Percentiles rank a stretch among this genome's conserved stretches.
Evolutionary conservation across 1,140 invertebrate genomes (phyloP).

Genomic region (Sminthurinus signatus): DNA sequence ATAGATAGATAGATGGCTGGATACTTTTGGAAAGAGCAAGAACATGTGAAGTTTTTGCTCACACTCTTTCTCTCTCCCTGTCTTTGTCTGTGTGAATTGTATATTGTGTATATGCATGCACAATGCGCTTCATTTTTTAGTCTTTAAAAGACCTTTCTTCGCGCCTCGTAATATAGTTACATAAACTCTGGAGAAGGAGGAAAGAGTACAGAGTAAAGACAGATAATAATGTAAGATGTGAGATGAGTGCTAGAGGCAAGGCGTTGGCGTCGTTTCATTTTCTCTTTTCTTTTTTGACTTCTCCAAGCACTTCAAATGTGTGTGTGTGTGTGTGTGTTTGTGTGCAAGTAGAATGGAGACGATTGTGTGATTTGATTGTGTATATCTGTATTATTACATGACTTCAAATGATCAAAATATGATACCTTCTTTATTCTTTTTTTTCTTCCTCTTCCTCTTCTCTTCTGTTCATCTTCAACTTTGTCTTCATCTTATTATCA

Average conservation of each 20-base stretch:
- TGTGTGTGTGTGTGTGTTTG: background rate
- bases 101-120: too few species aligned
- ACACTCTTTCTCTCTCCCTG: too few species aligned
- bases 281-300: background rate
- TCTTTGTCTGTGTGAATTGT: too few species aligned
- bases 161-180: background rate
- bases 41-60: too few species aligned
- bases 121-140: too few species aligned
- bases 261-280: slow-evolving; percentile 4
- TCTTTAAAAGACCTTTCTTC: too few species aligned
- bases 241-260: slow-evolving; percentile 2
- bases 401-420: background rate
- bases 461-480: too few species aligned
- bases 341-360: background rate
- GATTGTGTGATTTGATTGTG: background rate
- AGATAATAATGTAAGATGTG: slow-evolving; percentile 6
- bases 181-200: background rate
- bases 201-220: background rate
- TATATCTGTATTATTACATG: background rate
- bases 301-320: background rate
- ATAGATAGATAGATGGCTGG: too few species aligned
- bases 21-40: too few species aligned
- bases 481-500: too few species aligned
- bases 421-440: background rate
- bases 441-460: background rate